A percentile compares a stretch with the other conserved stretches of the same genome.
phyloP scores from a whole-genome alignment of 2,113 vertebrate genomes.

The Ariopsis seemanni region DNA sequence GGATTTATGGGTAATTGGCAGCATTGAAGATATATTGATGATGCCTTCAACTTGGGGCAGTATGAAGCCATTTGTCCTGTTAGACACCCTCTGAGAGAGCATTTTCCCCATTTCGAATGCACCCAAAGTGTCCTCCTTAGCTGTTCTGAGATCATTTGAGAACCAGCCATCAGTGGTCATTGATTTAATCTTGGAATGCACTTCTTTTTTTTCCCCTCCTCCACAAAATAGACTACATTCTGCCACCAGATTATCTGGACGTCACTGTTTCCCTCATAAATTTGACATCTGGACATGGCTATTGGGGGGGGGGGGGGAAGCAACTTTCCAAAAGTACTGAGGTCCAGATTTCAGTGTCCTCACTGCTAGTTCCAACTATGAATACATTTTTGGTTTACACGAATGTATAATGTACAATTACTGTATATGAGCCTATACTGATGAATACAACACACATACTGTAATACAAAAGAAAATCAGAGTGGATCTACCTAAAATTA shows the following conservation, averaged over 20 bases:
- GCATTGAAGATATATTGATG: too few species aligned
- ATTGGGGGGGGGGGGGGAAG: not conserved
- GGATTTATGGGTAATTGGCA: too few species aligned
- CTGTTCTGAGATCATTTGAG: not conserved
- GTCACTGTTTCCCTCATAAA: conserved; percentile 7
- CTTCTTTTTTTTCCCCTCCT: not conserved
- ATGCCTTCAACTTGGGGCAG: too few species aligned
- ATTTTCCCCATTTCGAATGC: too few species aligned
- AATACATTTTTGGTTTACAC: not conserved
- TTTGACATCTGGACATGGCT: not conserved
- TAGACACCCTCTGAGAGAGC: too few species aligned
- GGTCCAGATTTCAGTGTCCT: not conserved
- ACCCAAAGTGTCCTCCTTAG: not conserved
- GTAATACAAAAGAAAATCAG: not conserved
- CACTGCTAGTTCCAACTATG: not conserved
- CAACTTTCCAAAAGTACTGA: not conserved
- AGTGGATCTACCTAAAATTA: not conserved
- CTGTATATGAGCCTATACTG: not conserved
- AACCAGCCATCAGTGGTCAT: not conserved
- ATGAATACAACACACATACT: not conserved
- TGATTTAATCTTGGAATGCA: not conserved
- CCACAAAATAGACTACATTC: not conserved
- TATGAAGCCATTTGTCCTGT: too few species aligned
- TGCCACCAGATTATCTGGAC: not conserved
- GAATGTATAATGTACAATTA: not conserved